Conservation (phyloP, 2,888 invertebrate genomes). For the Sesia bembeciformis region DNA sequence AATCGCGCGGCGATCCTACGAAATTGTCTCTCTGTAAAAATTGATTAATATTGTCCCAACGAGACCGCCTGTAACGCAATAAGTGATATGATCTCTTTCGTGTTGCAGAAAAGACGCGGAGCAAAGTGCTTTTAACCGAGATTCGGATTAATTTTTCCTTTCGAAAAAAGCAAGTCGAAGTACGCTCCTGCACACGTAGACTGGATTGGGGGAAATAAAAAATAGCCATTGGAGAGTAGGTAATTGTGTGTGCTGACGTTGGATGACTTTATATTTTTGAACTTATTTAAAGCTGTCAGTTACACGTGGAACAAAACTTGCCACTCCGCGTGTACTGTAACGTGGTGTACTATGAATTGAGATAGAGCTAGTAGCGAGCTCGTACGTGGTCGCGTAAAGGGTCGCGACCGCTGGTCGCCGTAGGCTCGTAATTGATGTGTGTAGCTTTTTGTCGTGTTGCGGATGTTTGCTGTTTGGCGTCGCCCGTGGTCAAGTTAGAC, state of each 20-base stretch:
- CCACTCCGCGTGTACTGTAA: slow-evolving; percentile 1
- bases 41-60: slow-evolving; percentile 60
- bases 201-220: too few species aligned
- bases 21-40: slow-evolving; percentile 58
- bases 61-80: slow-evolving; percentile 32
- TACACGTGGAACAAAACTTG: too few species aligned
- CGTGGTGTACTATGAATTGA: slow-evolving; percentile 55
- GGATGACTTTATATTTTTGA: too few species aligned
- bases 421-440: slow-evolving; percentile 58
- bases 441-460: slow-evolving; percentile 55
- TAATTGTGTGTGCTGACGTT: too few species aligned
- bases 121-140: background rate
- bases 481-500: slow-evolving; percentile 56
- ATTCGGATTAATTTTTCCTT: background rate
- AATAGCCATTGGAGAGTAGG: too few species aligned
- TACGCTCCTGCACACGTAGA: too few species aligned
- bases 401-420: slow-evolving; percentile 25
- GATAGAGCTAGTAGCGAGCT: slow-evolving; percentile 51
- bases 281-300: too few species aligned
- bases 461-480: slow-evolving; percentile 47
- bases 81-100: slow-evolving; percentile 32
- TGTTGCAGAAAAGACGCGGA: background rate
- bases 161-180: background rate
- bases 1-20: slow-evolving; percentile 35
- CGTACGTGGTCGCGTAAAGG: slow-evolving; percentile 23